Evolutionary conservation across 1,140 invertebrate species (phyloP).

Genomic region (Ladona fulva): DNA sequence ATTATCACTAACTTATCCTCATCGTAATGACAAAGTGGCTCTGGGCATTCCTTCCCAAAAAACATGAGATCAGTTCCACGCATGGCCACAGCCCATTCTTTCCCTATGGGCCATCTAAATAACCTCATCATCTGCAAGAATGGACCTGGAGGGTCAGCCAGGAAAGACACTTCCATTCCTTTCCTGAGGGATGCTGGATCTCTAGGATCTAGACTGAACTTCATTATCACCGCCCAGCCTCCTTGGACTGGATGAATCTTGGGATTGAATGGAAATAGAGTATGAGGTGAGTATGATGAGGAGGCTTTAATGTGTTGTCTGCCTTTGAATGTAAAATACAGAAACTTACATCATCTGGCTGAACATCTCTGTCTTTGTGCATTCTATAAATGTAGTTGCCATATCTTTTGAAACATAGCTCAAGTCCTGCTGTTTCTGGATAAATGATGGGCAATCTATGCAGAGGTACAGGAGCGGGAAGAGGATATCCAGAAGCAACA

Average conservation of each 20-base stretch:
- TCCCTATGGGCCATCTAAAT: neutral
- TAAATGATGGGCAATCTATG: neutral
- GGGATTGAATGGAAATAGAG: neutral
- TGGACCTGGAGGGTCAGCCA: neutral
- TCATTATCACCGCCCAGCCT: neutral
- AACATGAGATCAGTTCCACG: too few species aligned
- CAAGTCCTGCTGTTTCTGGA: neutral
- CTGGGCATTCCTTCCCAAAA: too few species aligned
- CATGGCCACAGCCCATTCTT: too few species aligned
- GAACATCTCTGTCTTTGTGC: neutral
- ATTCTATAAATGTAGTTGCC: neutral
- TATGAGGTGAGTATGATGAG: neutral
- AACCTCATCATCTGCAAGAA: neutral
- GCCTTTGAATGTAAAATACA: neutral
- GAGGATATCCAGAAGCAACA: neutral
- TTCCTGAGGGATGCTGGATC: neutral
- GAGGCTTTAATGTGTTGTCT: neutral
- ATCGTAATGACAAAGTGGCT: too few species aligned
- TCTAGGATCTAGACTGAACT: neutral
- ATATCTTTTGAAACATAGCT: neutral
- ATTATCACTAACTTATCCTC: too few species aligned
- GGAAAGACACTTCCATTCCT: neutral
- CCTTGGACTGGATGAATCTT: neutral
- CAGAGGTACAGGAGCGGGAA: neutral
- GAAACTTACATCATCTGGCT: neutral